These are phyloP conservation scores for Sitta carolinensis DNA, from an alignment of 2,797 vertebrate genomes.

Conservation along the genomic window DNA sequence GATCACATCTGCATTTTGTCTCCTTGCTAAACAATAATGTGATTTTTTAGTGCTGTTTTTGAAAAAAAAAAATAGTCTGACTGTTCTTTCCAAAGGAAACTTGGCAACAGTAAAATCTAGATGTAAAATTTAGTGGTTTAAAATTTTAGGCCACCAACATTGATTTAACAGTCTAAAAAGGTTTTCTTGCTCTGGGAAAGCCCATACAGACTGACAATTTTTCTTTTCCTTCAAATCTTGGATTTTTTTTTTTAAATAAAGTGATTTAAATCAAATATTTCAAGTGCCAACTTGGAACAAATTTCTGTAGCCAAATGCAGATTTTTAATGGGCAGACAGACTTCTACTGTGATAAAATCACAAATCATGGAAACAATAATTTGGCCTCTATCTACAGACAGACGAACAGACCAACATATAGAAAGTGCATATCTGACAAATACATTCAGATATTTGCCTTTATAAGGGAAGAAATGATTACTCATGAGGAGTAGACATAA, in stretches of 20 bases:
- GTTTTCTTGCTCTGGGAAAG: background rate
- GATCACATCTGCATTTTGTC: conserved; percentile 45
- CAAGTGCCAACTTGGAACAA: background rate
- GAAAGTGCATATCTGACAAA: background rate
- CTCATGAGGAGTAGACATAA: background rate
- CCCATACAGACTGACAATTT: background rate
- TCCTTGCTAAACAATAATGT: background rate
- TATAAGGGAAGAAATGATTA: background rate
- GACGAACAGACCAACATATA: background rate
- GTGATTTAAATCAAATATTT: background rate
- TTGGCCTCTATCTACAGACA: background rate
- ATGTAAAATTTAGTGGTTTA: conserved; percentile 2
- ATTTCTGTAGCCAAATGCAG: background rate
- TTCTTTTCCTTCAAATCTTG: background rate
- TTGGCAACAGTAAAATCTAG: conserved; percentile 21
- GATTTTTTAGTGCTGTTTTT: background rate
- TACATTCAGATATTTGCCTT: background rate
- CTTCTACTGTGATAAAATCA: background rate
- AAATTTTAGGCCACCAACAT: conserved; percentile 51
- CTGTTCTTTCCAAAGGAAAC: conserved; percentile 43
- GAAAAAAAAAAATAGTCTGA: background rate
- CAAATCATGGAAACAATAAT: background rate
- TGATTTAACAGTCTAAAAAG: background rate
- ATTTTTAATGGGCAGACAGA: background rate
- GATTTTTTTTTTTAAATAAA: background rate